Evolutionary conservation across 2,888 invertebrate species (phyloP), one percentile per base, ranked within the genome.

Genomic region (Chrysomela aeneicollis): DNA sequence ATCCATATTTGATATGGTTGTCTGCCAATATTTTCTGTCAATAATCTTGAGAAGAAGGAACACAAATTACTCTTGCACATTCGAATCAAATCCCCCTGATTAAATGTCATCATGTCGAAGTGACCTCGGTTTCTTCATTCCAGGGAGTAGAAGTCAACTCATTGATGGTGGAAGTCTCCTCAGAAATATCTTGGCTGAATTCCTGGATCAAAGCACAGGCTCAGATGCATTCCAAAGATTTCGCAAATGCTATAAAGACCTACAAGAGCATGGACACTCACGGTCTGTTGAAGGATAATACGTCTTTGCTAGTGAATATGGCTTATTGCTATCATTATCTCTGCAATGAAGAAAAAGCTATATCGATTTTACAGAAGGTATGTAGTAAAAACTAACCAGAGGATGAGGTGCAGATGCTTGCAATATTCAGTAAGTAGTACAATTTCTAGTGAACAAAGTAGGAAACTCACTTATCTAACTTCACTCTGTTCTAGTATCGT

Each of bases 111-210:
- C n/a, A n/a, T n/a, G n/a, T n/a, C n/a, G n/a, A n/a, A n/a, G n/a
- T n/a, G n/a, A n/a, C n/a, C n/a, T n/a, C n/a, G n/a, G n/a, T n/a
- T n/a, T n/a, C n/a, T 46, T 63, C 35, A 50, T 68, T 73, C 89
- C 88, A 90, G 80, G 91, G 91, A 15, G 86, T 87, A 46, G 93
- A 94, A 82, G 90, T 94, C 0, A 88, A 90, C 76, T 87, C 90
- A 1, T 82, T 93, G 55, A 88, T 92, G 71, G 84, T 91, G 55
- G 88, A 88, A 74, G 87, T 77, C 30, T 77, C 80, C 2, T 73
- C 77, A n/a, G 82, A 82, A 63, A 65, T 78, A 22, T 85, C 85
- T 47, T 89, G 89, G 89, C 76, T 89, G 2, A 86, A 84, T 71
- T 83, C 82, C 4, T 90, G 89, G 89, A 85, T 90, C 37, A 87